Conservation (phyloP, 30 jellyfish, hydroid and myxozoan genomes). For the Hydractinia symbiolongicarpus region DNA sequence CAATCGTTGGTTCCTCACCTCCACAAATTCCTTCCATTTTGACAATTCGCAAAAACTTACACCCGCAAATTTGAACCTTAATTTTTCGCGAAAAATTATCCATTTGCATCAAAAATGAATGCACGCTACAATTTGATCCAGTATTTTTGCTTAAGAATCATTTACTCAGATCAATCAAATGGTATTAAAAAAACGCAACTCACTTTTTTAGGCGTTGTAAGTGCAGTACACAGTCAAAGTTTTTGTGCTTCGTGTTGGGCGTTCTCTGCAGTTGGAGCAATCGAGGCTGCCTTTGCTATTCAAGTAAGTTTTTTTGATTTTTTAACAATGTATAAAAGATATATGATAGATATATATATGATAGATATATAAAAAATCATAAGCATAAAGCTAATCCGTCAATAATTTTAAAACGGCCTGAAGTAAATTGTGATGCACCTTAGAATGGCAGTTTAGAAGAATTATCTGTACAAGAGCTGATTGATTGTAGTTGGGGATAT, state of each 20-base stretch:
- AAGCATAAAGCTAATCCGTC: not conserved
- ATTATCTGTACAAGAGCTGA: constrained; percentile 70
- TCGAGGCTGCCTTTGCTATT: constrained; percentile 66
- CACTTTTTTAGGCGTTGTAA: constrained; percentile 58
- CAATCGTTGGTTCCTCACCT: too few species aligned
- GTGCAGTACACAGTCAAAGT: constrained; percentile 83
- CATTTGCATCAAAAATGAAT: too few species aligned
- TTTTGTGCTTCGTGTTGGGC: constrained; percentile 97
- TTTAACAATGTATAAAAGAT: not conserved
- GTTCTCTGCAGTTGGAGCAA: constrained; percentile 87
- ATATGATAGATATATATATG: not conserved
- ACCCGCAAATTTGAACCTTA: too few species aligned
- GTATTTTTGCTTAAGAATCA: too few species aligned
- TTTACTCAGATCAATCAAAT: too few species aligned
- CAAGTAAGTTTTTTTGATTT: constrained; percentile 38
- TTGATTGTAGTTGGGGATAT: constrained; percentile 86
- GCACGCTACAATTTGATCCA: too few species aligned
- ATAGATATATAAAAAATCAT: not conserved
- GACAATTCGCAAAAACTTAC: too few species aligned
- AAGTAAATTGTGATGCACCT: not conserved
- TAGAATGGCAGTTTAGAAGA: constrained; percentile 66
- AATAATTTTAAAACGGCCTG: not conserved
- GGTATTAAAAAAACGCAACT: not conserved
- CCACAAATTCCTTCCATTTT: too few species aligned
- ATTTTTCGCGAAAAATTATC: too few species aligned